Conservation (phyloP, 2,797 vertebrate species). For the Anableps anableps region DNA sequence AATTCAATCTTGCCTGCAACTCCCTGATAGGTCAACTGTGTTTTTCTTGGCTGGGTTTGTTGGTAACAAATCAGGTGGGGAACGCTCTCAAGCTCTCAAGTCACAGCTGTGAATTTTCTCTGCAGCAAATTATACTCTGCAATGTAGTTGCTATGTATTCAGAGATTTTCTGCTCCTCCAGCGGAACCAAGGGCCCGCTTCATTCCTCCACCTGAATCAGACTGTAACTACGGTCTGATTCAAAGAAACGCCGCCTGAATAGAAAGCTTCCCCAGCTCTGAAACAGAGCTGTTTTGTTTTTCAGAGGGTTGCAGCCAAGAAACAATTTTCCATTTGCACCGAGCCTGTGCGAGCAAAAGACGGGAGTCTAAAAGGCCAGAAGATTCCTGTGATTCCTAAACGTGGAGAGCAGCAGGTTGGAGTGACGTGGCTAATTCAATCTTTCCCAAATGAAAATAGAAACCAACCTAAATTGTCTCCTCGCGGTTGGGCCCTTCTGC, state of each 20-base stretch:
- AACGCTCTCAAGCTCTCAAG: constrained; percentile 10
- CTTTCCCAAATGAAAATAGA: constrained; percentile 36
- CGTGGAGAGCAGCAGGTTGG: constrained; percentile 32
- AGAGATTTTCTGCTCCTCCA: constrained; percentile 14
- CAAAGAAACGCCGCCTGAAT: constrained; percentile 15
- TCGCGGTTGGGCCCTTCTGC: neutral
- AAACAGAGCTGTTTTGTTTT: constrained; percentile 33
- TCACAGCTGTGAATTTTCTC: constrained; percentile 16
- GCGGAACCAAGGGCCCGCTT: constrained; percentile 1
- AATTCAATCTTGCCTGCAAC: neutral
- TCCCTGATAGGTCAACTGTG: neutral
- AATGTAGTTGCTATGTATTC: constrained; percentile 10
- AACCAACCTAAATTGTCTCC: constrained; percentile 17
- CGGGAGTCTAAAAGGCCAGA: constrained; percentile 18
- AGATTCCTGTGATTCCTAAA: constrained; percentile 44
- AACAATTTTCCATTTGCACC: constrained; percentile 34
- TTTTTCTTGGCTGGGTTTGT: neutral
- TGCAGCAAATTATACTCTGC: neutral
- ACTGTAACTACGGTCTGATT: constrained; percentile 5
- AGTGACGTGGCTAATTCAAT: constrained; percentile 46
- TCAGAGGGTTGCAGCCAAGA: constrained; percentile 21
- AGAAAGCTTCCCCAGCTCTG: constrained; percentile 12
- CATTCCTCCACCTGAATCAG: constrained; percentile 24
- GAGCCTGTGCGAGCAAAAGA: constrained; percentile 10
- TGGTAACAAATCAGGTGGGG: constrained; percentile 16